Evolutionary conservation across 1,140 invertebrate genomes (phyloP).

Genomic region (Aphelenchoides besseyi): DNA sequence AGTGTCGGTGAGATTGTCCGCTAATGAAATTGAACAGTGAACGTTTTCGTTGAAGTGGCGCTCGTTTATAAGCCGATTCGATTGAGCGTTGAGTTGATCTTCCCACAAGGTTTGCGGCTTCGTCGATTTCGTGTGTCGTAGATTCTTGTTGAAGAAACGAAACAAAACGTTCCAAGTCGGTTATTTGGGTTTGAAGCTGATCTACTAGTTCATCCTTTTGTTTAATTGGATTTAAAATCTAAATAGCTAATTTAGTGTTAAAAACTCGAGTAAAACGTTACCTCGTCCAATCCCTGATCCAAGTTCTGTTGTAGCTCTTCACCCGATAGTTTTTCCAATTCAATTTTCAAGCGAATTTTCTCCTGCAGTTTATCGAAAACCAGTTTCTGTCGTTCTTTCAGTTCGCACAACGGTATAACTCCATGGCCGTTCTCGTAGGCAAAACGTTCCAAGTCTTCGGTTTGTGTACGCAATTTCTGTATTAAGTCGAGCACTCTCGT

Average conservation of each 20-base stretch:
- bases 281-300: constrained; percentile 72
- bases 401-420: constrained; percentile 44
- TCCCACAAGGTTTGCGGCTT: not conserved
- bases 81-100: not conserved
- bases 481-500: constrained; percentile 71
- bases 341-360: constrained; percentile 74
- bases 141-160: constrained; percentile 80
- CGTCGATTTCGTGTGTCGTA: not conserved
- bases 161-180: constrained; percentile 93
- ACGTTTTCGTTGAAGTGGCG: constrained; percentile 11
- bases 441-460: constrained; percentile 88
- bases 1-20: constrained; percentile 61
- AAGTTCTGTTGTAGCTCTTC: constrained; percentile 79
- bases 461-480: constrained; percentile 80
- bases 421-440: constrained; percentile 73
- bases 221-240: constrained; percentile 87
- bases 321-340: constrained; percentile 72
- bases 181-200: constrained; percentile 86
- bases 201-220: constrained; percentile 90
- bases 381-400: constrained; percentile 67
- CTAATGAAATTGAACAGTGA: constrained; percentile 28
- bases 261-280: constrained; percentile 49
- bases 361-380: constrained; percentile 78
- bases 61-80: constrained; percentile 18
- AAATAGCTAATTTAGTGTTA: constrained; percentile 61